These are phyloP conservation scores for Semicossyphus pulcher DNA, from an alignment of 2,113 vertebrate genomes.

Conservation along the genomic window DNA sequence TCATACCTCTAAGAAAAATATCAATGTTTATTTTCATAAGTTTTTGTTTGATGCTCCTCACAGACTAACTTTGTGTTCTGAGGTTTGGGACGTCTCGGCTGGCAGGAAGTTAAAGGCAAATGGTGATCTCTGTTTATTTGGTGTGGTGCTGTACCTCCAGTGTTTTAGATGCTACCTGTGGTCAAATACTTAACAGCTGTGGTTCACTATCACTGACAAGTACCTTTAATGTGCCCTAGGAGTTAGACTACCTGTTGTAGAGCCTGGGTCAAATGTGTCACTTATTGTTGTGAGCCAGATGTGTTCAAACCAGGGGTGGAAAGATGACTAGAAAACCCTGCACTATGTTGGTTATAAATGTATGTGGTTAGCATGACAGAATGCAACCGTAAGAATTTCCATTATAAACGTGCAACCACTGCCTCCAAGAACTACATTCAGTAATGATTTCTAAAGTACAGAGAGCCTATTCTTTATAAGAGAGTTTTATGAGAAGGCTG, in stretches of 20 bases:
- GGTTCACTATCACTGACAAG: constrained; percentile 58
- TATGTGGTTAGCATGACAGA: not conserved
- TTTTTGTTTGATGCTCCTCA: constrained; percentile 56
- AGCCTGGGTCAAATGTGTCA: constrained; percentile 49
- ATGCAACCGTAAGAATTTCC: not conserved
- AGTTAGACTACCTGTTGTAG: constrained; percentile 38
- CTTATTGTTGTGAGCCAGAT: constrained; percentile 55
- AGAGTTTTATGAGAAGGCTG: not conserved
- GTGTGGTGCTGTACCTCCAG: constrained; percentile 65
- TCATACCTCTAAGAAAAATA: constrained; percentile 76
- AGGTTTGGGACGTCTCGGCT: constrained; percentile 60
- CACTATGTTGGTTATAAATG: not conserved
- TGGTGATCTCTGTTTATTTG: constrained; percentile 56
- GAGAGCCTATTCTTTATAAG: not conserved
- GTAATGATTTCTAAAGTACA: too few species aligned
- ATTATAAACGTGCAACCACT: not conserved
- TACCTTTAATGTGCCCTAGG: constrained; percentile 47
- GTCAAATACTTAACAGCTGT: constrained; percentile 39
- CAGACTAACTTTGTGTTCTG: constrained; percentile 51
- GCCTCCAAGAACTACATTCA: not conserved
- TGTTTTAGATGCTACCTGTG: constrained; percentile 64
- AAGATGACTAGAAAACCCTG: constrained; percentile 21
- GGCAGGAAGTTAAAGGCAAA: constrained; percentile 32
- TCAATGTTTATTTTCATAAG: constrained; percentile 80
- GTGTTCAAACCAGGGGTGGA: constrained; percentile 55